These are phyloP conservation scores for Chelonus formosanus DNA, from an alignment of 2,888 invertebrate species.

Conservation along the genomic window DNA sequence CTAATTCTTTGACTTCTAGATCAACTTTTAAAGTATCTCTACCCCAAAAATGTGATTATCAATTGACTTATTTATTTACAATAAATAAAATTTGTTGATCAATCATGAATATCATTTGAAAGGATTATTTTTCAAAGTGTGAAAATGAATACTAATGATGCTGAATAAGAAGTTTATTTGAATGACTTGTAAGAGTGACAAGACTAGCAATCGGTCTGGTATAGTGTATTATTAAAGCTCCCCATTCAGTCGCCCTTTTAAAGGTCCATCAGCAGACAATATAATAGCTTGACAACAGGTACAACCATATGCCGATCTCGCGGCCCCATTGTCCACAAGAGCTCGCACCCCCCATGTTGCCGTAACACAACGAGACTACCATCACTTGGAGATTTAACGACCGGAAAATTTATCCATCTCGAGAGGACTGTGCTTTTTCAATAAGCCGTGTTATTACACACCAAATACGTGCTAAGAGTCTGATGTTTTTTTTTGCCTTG, in stretches of 20 bases:
- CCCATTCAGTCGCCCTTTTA: conserved; percentile 5
- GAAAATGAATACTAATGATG: too few species aligned
- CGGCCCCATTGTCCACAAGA: conserved; percentile 51
- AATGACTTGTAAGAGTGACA: conserved; percentile 11
- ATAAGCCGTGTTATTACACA: conserved; percentile 14
- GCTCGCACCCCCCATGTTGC: conserved; percentile 39
- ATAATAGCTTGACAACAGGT: conserved; percentile 60
- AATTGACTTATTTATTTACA: too few species aligned
- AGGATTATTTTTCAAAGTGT: too few species aligned
- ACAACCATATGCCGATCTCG: conserved; percentile 59
- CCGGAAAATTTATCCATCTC: conserved; percentile 61
- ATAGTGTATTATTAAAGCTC: background rate
- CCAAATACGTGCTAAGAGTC: too few species aligned
- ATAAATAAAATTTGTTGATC: too few species aligned
- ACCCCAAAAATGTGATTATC: too few species aligned
- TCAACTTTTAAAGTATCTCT: too few species aligned
- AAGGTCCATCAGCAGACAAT: conserved; percentile 57
- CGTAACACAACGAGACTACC: conserved; percentile 43
- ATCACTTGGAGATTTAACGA: conserved; percentile 56
- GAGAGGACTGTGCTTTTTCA: conserved; percentile 55
- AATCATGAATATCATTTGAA: too few species aligned
- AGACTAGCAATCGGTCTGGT: background rate
- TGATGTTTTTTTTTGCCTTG: background rate
- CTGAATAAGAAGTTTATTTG: background rate
- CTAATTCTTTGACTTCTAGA: too few species aligned